A percentile compares a stretch with the other conserved stretches of the same genome.
Conservation (phyloP, 2,113 vertebrate species). For the Bujurquina vittata region DNA sequence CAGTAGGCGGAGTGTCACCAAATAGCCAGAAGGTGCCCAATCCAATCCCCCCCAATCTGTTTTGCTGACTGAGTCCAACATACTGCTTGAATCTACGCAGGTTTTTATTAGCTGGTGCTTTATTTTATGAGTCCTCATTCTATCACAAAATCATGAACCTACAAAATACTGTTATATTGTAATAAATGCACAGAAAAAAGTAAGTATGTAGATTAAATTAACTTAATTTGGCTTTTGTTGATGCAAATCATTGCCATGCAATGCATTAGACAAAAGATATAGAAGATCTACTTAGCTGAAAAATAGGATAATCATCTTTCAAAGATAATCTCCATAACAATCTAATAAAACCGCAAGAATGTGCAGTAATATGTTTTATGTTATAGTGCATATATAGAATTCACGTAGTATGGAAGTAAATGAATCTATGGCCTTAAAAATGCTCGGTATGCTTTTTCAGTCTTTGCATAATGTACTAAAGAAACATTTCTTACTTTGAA, state of each 20-base stretch:
- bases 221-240: background rate
- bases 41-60: slow-evolving; percentile 14
- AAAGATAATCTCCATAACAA: background rate
- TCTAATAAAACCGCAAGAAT: background rate
- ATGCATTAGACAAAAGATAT: background rate
- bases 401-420: background rate
- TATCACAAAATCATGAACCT: background rate
- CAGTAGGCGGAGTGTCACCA: slow-evolving; percentile 73
- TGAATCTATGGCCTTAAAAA: background rate
- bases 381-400: background rate
- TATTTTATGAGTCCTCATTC: background rate
- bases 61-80: background rate
- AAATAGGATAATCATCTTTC: background rate
- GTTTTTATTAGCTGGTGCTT: background rate
- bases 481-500: background rate
- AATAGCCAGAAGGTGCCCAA: slow-evolving; percentile 41
- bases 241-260: background rate
- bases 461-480: background rate
- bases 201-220: background rate
- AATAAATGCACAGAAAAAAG: background rate
- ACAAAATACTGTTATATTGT: background rate
- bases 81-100: background rate
- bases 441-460: background rate
- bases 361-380: background rate
- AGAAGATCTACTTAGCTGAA: background rate